These are phyloP conservation scores for Enhydra lutris DNA, from an alignment of 2,113 vertebrate genomes.

Conservation along the genomic window DNA sequence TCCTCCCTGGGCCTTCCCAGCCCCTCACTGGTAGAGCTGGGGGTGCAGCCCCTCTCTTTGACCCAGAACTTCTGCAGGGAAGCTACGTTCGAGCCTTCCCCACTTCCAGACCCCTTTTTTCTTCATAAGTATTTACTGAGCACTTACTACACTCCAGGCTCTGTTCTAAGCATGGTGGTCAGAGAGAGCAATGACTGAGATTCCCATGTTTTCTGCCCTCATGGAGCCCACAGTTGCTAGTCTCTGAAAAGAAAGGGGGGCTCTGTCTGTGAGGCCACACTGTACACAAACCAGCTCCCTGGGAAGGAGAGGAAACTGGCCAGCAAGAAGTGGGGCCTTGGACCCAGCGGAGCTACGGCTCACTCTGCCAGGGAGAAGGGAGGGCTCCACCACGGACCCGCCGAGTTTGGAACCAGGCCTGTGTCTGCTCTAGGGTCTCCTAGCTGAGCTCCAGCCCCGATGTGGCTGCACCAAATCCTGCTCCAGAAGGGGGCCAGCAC, in stretches of 20 bases:
- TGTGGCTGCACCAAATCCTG: not conserved
- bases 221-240: not conserved
- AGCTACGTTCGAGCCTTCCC: accelerated
- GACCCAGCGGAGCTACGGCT: not conserved
- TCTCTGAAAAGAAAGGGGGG: not conserved
- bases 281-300: not conserved
- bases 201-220: not conserved
- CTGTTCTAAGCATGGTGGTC: not conserved
- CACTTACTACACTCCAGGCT: not conserved
- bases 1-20: not conserved
- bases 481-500: not conserved
- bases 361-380: not conserved
- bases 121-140: not conserved
- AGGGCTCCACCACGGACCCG: not conserved
- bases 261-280: not conserved
- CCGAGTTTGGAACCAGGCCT: not conserved
- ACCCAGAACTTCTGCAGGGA: not conserved
- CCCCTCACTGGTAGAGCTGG: not conserved
- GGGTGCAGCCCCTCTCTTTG: too few relatives aligned
- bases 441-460: not conserved
- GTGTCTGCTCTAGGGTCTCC: not conserved
- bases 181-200: not conserved
- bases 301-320: not conserved
- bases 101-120: not conserved
- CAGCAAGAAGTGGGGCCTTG: not conserved